A percentile compares a stretch with the other conserved stretches of the same genome.
Evolutionary conservation across 2,888 invertebrate genomes (phyloP).

Genomic region (Caprella mutica): DNA sequence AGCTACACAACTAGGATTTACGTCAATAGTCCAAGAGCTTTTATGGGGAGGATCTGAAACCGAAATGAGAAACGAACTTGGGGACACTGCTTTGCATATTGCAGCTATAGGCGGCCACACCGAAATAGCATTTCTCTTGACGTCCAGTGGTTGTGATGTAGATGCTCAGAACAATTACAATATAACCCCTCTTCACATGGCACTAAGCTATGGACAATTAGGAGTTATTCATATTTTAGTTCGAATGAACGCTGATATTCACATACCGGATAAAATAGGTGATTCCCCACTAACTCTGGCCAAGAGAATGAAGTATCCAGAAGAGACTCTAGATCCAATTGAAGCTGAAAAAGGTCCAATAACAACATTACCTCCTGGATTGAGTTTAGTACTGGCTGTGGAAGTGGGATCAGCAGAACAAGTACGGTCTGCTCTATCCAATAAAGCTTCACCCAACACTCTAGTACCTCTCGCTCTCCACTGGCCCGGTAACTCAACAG

Average conservation of each 20-base stretch:
- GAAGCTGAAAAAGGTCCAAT: conserved; percentile 3
- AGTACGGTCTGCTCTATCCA: conserved; percentile 12
- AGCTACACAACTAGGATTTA: conserved; percentile 13
- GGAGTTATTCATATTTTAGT: conserved; percentile 16
- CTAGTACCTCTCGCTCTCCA: conserved; percentile 24
- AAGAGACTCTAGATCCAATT: not conserved
- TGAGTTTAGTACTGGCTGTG: conserved; percentile 16
- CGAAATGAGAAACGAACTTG: conserved; percentile 15
- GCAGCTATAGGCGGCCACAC: conserved; percentile 18
- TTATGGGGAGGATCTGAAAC: conserved; percentile 20
- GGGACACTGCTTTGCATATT: conserved; percentile 20
- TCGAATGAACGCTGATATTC: conserved; percentile 20
- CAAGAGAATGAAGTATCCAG: conserved; percentile 15
- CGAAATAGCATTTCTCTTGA: conserved; percentile 15
- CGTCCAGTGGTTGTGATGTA: conserved; percentile 20
- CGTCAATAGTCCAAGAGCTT: conserved; percentile 21
- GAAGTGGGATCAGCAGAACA: conserved; percentile 14
- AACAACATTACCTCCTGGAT: conserved; percentile 13
- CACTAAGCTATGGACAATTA: conserved; percentile 18
- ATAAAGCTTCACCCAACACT: conserved; percentile 18
- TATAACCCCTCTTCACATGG: conserved; percentile 27
- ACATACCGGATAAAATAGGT: conserved; percentile 17
- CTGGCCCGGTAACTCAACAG: conserved; percentile 25
- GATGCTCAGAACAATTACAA: conserved; percentile 22
- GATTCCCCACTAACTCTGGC: conserved; percentile 18